Conservation (phyloP, 2,888 invertebrate species). For the Harpagoxenus sublaevis region DNA sequence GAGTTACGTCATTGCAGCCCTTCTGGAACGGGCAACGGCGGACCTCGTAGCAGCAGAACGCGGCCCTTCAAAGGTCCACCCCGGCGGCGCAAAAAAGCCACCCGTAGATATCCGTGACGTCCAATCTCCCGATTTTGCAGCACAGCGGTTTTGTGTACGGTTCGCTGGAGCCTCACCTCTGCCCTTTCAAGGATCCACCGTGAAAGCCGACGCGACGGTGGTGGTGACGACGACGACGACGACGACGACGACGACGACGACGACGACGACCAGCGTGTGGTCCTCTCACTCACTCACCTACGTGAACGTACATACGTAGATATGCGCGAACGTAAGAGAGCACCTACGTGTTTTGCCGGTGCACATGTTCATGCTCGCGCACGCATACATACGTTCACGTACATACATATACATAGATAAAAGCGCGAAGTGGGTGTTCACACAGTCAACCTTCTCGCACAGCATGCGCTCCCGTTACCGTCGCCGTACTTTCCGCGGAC, state of each 20-base stretch:
- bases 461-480: constrained; percentile 63
- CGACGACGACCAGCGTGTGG: constrained; percentile 62
- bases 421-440: constrained; percentile 4
- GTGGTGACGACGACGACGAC: constrained; percentile 56
- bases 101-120: constrained; percentile 54
- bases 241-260: constrained; percentile 16
- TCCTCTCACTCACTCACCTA: constrained; percentile 56
- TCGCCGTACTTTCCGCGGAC: constrained; percentile 62
- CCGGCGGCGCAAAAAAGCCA: constrained; percentile 39
- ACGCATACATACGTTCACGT: constrained; percentile 1
- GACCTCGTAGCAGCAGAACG: constrained; percentile 27
- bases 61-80: constrained; percentile 51
- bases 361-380: constrained; percentile 49
- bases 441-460: constrained; percentile 54
- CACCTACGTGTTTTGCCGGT: constrained; percentile 33
- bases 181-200: constrained; percentile 73
- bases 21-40: constrained; percentile 9
- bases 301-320: background rate
- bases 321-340: constrained; percentile 30
- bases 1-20: constrained; percentile 44
- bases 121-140: constrained; percentile 65
- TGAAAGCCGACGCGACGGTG: constrained; percentile 66
- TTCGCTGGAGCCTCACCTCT: constrained; percentile 72
- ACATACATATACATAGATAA: constrained; percentile 3
- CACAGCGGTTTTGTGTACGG: constrained; percentile 63